phyloP scores from a whole-genome alignment of 2,888 invertebrate genomes.

The Caenorhabditis sinica region DNA sequence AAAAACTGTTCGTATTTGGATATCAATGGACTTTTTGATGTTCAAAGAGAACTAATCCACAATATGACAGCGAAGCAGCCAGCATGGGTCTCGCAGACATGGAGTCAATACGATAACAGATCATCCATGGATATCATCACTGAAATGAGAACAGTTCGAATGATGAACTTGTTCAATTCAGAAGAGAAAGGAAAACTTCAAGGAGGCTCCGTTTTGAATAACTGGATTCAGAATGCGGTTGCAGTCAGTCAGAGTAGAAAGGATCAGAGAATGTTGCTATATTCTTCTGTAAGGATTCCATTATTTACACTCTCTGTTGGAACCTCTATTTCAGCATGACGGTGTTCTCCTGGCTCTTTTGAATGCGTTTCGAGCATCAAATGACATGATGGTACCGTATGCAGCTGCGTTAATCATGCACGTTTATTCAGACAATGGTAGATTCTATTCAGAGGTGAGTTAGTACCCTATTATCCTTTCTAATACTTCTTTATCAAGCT shows the following conservation, averaged over 20 bases:
- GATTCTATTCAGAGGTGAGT: conserved; percentile 37
- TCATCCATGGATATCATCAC: conserved; percentile 70
- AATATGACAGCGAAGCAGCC: conserved; percentile 72
- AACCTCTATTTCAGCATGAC: conserved; percentile 75
- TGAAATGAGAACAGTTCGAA: conserved; percentile 61
- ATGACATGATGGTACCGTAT: conserved; percentile 75
- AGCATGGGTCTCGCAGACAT: conserved; percentile 72
- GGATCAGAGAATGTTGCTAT: conserved; percentile 74
- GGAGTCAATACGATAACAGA: conserved; percentile 73
- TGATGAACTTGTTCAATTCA: conserved; percentile 61
- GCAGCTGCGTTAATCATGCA: conserved; percentile 78
- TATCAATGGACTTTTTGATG: conserved; percentile 71
- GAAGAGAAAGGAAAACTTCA: conserved; percentile 54
- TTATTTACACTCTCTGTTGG: neutral
- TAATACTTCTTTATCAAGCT: conserved; percentile 20
- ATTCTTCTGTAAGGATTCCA: conserved; percentile 73
- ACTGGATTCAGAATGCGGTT: conserved; percentile 73
- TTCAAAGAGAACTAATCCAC: conserved; percentile 73
- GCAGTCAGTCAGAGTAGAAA: conserved; percentile 64
- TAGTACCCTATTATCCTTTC: neutral
- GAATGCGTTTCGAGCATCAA: conserved; percentile 70
- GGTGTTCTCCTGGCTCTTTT: conserved; percentile 76
- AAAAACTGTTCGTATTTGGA: conserved; percentile 63
- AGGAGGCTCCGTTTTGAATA: conserved; percentile 76
- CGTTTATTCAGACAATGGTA: conserved; percentile 66